Percentiles rank a stretch among this genome's conserved stretches.
Evolutionary conservation across 1,140 invertebrate genomes (phyloP).

Genomic region (Meteorus sp.): DNA sequence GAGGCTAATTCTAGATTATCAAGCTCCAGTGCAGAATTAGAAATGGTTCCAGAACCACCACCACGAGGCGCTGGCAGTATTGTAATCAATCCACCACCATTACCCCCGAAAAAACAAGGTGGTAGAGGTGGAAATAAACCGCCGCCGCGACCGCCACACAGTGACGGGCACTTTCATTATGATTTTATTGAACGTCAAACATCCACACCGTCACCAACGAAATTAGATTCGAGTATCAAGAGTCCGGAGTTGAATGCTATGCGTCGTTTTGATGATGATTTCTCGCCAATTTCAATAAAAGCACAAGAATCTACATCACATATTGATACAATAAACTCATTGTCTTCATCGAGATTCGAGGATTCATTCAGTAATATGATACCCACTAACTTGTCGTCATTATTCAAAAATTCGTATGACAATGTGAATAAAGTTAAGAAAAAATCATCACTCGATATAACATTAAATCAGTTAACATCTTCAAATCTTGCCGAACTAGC

Average conservation of each 20-base stretch:
- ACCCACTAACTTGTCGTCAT: constrained; percentile 43
- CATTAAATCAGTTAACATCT: constrained; percentile 77
- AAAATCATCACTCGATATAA: constrained; percentile 67
- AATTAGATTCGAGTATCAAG: constrained; percentile 35
- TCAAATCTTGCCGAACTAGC: constrained; percentile 79
- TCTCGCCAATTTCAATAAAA: constrained; percentile 48
- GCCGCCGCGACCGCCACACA: constrained; percentile 68
- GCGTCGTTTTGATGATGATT: constrained; percentile 50
- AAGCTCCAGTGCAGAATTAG: constrained; percentile 52
- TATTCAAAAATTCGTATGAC: constrained; percentile 37
- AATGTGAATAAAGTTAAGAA: constrained; percentile 31
- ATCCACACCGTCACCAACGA: constrained; percentile 48
- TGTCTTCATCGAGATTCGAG: constrained; percentile 46
- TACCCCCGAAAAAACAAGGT: constrained; percentile 79
- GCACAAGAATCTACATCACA: constrained; percentile 24
- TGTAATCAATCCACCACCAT: constrained; percentile 74
- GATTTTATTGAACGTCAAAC: constrained; percentile 66
- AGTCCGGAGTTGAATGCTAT: constrained; percentile 35
- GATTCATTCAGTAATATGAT: constrained; percentile 52
- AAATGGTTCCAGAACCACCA: constrained; percentile 70
- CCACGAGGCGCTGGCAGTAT: constrained; percentile 65
- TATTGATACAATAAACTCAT: constrained; percentile 30
- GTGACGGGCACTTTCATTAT: constrained; percentile 62
- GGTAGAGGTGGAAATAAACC: constrained; percentile 57
- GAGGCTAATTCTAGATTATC: constrained; percentile 50